A percentile compares a stretch with the other conserved stretches of the same genome.
Conservation (phyloP, 1,140 invertebrate species). For the Agrypnia vestita region DNA sequence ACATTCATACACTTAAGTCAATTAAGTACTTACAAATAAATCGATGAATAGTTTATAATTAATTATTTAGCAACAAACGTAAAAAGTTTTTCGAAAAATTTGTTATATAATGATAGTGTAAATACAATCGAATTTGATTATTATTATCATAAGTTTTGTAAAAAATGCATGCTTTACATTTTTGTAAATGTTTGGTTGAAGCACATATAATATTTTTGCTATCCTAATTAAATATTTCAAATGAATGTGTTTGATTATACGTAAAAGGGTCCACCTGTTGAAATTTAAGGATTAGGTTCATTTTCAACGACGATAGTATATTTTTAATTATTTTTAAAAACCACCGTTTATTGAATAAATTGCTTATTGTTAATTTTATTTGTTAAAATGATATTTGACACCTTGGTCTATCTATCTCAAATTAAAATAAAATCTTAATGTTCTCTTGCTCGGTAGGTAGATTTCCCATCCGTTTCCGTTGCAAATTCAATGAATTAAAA, state of each 20-base stretch:
- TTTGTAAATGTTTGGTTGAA: not conserved
- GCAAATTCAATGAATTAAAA: too few species aligned
- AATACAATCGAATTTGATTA: not conserved
- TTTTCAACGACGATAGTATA: too few species aligned
- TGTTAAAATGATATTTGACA: too few species aligned
- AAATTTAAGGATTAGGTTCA: conserved; percentile 4
- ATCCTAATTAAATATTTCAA: conserved; percentile 23
- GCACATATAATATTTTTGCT: conserved; percentile 22
- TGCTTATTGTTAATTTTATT: not conserved
- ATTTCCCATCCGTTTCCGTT: too few species aligned
- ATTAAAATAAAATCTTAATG: too few species aligned
- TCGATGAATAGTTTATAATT: not conserved
- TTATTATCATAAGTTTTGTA: conserved; percentile 2
- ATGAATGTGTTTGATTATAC: conserved; percentile 37
- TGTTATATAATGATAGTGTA: not conserved
- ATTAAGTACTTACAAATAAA: not conserved
- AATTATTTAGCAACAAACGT: not conserved
- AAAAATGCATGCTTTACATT: not conserved
- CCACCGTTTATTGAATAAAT: not conserved
- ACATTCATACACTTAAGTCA: too few species aligned
- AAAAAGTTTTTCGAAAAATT: not conserved
- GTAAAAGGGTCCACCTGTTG: conserved; percentile 37
- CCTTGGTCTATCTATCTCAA: too few species aligned
- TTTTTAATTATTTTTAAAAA: too few species aligned
- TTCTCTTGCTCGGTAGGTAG: too few species aligned